These are phyloP conservation scores for Pediacus dermestoides DNA, from an alignment of 2,888 invertebrate species.

Conservation along the genomic window DNA sequence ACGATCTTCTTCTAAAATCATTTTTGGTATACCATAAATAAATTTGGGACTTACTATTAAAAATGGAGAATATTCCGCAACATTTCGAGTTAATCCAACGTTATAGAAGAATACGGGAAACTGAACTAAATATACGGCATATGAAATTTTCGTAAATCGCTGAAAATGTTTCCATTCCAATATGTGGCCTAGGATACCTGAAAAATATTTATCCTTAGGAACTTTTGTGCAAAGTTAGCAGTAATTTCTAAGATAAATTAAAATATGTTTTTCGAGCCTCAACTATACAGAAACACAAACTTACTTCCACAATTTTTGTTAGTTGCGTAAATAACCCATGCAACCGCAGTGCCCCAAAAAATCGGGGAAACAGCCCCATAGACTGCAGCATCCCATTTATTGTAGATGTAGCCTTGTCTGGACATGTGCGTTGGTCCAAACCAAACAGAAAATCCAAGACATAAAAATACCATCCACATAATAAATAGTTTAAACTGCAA, in stretches of 20 bases:
- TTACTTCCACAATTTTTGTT: conserved; percentile 55
- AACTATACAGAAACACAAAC: too few species aligned
- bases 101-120: conserved; percentile 64
- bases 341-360: conserved; percentile 56
- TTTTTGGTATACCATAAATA: too few species aligned
- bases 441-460: conserved; percentile 44
- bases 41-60: conserved; percentile 57
- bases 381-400: conserved; percentile 52
- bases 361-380: conserved; percentile 59
- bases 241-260: too few species aligned
- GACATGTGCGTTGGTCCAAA: conserved; percentile 57
- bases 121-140: conserved; percentile 60
- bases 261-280: too few species aligned
- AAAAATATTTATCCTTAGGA: conserved; percentile 24
- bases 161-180: conserved; percentile 56
- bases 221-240: too few species aligned
- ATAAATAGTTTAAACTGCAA: conserved; percentile 49
- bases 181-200: conserved; percentile 52
- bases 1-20: too few species aligned
- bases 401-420: conserved; percentile 52
- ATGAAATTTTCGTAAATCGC: conserved; percentile 59
- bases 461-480: conserved; percentile 49
- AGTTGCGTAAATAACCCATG: conserved; percentile 54
- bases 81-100: conserved; percentile 55
- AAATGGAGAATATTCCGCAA: conserved; percentile 52